Evolutionary conservation across 2,113 vertebrate genomes (phyloP).

Genomic region (Grammomys surdaster): DNA sequence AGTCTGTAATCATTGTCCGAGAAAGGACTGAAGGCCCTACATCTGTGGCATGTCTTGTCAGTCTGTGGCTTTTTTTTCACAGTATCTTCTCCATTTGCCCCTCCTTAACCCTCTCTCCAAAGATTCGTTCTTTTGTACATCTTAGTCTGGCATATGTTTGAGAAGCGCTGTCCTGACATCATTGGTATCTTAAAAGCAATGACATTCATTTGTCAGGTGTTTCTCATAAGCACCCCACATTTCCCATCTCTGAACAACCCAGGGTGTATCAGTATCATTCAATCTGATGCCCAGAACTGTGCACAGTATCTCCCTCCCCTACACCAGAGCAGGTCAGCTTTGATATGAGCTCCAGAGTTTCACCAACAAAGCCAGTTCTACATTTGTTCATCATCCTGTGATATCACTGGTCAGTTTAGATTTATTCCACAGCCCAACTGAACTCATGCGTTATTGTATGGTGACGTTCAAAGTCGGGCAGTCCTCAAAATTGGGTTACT

Average conservation of each 20-base stretch:
- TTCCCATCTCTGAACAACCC: neutral
- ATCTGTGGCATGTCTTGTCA: too few relatives aligned
- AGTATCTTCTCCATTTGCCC: too few relatives aligned
- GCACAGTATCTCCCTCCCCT: neutral
- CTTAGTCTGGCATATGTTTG: neutral
- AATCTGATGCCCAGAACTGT: neutral
- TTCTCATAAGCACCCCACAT: neutral
- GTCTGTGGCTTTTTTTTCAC: too few relatives aligned
- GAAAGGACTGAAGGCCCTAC: neutral
- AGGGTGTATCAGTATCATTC: neutral
- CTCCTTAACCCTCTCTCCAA: too few relatives aligned
- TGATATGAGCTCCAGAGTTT: neutral
- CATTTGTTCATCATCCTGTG: neutral
- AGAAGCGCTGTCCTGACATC: neutral
- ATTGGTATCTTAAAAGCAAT: neutral
- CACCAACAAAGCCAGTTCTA: neutral
- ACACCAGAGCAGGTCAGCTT: neutral
- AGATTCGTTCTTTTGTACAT: neutral
- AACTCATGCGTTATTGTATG: conserved; percentile 1
- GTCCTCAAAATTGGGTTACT: neutral
- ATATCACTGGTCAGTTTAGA: neutral
- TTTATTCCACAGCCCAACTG: neutral
- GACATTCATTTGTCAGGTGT: neutral
- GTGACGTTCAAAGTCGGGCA: neutral
- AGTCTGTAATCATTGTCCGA: neutral